Percentiles rank a stretch among this genome's conserved stretches.
Conservation (phyloP, 2,797 vertebrate species). For the Mastacembelus armatus region DNA sequence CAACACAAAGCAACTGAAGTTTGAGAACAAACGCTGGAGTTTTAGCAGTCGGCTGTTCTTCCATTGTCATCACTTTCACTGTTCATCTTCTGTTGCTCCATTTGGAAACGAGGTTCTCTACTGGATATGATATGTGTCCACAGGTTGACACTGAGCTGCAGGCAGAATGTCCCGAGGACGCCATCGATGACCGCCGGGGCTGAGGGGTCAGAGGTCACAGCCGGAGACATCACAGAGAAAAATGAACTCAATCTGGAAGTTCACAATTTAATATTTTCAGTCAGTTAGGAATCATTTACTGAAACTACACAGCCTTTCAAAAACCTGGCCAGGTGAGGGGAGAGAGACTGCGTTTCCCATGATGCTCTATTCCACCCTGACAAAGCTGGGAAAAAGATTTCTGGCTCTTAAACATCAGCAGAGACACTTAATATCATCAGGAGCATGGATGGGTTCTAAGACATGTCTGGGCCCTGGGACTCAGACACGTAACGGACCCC, state of each 20-base stretch:
- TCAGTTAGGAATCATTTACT: constrained; percentile 13
- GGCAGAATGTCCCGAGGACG: background rate
- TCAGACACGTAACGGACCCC: background rate
- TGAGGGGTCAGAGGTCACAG: background rate
- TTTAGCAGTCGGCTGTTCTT: too few relatives aligned
- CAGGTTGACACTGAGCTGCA: background rate
- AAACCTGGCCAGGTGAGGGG: background rate
- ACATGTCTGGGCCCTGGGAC: accelerated
- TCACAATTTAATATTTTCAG: background rate
- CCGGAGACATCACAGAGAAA: too few relatives aligned
- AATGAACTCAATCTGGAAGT: too few relatives aligned
- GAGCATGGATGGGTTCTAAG: background rate
- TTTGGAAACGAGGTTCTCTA: too few relatives aligned
- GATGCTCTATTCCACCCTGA: background rate
- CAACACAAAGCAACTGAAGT: background rate
- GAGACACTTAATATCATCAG: background rate
- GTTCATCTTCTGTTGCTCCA: background rate
- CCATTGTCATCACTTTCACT: background rate
- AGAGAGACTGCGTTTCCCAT: background rate
- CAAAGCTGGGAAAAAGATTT: background rate
- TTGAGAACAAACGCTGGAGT: background rate
- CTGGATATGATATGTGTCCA: too few relatives aligned
- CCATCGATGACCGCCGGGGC: background rate
- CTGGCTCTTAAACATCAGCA: background rate
- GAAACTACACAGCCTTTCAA: background rate